These are phyloP conservation scores for Cerceris ruficornis DNA, from an alignment of 2,888 invertebrate genomes.

Conservation along the genomic window DNA sequence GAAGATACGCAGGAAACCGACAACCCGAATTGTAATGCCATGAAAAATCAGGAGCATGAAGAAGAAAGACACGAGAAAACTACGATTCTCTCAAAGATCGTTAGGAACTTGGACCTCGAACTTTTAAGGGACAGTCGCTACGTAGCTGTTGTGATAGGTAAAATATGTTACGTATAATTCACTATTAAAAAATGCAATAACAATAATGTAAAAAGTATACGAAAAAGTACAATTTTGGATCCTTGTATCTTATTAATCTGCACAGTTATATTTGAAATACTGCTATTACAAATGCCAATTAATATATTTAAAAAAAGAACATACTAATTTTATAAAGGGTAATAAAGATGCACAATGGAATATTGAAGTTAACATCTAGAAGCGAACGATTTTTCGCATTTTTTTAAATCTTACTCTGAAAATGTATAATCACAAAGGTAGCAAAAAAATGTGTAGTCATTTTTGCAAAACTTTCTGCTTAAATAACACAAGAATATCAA, in stretches of 20 bases:
- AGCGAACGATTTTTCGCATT: too few species aligned
- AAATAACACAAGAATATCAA: background rate
- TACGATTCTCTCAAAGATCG: constrained; percentile 36
- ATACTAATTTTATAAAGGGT: too few species aligned
- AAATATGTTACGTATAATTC: background rate
- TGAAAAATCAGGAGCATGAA: background rate
- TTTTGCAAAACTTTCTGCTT: too few species aligned
- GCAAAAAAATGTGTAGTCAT: too few species aligned
- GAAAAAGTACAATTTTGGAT: background rate
- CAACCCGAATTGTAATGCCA: background rate
- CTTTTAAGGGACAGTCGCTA: constrained; percentile 61
- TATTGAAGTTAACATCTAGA: too few species aligned
- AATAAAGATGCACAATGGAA: too few species aligned
- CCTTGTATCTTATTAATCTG: too few species aligned
- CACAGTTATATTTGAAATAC: too few species aligned
- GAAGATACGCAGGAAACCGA: background rate
- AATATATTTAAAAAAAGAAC: too few species aligned
- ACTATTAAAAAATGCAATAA: background rate
- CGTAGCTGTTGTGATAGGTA: constrained; percentile 63
- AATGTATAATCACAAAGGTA: too few species aligned
- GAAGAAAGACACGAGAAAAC: background rate
- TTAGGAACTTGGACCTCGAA: constrained; percentile 57
- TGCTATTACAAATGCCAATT: too few species aligned
- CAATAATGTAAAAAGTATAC: background rate
- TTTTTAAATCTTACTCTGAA: too few species aligned